A percentile compares a stretch with the other conserved stretches of the same genome.
Evolutionary conservation across 1,140 invertebrate genomes (phyloP).

Genomic region (Philotrypesis tridentata): DNA sequence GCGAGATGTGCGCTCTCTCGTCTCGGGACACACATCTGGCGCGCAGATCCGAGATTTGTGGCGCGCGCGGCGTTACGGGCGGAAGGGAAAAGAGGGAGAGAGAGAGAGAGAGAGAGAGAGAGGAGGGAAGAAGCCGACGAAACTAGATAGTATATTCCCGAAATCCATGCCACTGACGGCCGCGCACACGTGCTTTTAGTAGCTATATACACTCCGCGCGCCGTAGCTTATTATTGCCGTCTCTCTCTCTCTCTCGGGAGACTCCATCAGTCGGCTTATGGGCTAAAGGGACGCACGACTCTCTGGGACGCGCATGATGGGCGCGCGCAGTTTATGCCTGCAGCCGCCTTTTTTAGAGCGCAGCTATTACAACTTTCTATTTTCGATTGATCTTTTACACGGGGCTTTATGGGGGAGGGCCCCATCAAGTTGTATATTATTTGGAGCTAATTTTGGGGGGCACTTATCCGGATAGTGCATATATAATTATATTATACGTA

Average conservation of each 20-base stretch:
- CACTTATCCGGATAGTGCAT: no score
- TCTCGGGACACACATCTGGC: constrained; percentile 50
- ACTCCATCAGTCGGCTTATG: background rate
- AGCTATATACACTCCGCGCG: background rate
- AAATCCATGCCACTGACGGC: background rate
- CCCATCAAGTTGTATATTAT: no score
- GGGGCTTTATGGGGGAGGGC: no score
- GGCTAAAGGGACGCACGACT: background rate
- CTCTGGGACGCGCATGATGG: no score
- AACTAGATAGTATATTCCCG: background rate
- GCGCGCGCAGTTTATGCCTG: no score
- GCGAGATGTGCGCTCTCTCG: no score
- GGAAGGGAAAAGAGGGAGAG: no score
- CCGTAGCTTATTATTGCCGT: background rate
- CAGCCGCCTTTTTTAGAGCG: no score
- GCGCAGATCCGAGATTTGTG: constrained; percentile 50
- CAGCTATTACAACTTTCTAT: background rate
- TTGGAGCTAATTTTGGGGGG: no score
- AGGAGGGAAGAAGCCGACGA: background rate
- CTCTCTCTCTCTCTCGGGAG: constrained; percentile 17
- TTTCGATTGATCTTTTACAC: background rate
- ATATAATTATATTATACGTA: no score
- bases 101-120: no score
- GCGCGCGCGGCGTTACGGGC: background rate
- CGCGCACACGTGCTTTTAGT: background rate